Evolutionary conservation across 1,140 invertebrate species (phyloP).

Genomic region (Xylocopa sonorina): DNA sequence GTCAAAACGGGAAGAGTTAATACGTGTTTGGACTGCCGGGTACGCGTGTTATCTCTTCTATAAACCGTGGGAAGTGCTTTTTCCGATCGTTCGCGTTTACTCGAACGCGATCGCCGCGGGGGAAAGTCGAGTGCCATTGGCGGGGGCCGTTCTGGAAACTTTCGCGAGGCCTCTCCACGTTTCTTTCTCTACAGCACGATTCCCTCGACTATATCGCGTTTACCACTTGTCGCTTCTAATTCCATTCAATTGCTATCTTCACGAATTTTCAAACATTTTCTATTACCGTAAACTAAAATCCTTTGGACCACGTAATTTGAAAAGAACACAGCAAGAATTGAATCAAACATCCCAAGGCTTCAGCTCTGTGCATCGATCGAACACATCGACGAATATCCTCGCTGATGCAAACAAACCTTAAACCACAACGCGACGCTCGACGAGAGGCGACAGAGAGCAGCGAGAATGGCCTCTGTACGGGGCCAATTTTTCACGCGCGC

Average conservation of each 20-base stretch:
- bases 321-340: too few relatives aligned
- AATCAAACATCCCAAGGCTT: too few relatives aligned
- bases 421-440: neutral
- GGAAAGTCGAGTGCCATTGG: neutral
- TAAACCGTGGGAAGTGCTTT: constrained; percentile 41
- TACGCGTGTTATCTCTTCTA: constrained; percentile 23
- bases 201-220: too few relatives aligned
- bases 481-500: constrained; percentile 6
- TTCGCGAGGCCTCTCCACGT: neutral
- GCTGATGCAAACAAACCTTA: neutral
- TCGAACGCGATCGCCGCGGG: neutral
- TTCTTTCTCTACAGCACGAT: too few relatives aligned
- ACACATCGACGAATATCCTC: too few relatives aligned
- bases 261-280: too few relatives aligned
- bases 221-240: too few relatives aligned
- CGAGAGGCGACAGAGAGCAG: neutral
- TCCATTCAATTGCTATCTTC: too few relatives aligned
- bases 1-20: constrained; percentile 39
- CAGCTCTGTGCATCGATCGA: too few relatives aligned
- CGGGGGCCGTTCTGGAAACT: constrained; percentile 9
- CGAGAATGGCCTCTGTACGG: neutral
- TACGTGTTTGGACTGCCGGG: constrained; percentile 22
- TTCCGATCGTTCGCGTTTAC: constrained; percentile 18
- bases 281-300: too few relatives aligned
- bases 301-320: too few relatives aligned